Conservation (phyloP, 1,140 invertebrate genomes). For the Drosophila pandora region DNA sequence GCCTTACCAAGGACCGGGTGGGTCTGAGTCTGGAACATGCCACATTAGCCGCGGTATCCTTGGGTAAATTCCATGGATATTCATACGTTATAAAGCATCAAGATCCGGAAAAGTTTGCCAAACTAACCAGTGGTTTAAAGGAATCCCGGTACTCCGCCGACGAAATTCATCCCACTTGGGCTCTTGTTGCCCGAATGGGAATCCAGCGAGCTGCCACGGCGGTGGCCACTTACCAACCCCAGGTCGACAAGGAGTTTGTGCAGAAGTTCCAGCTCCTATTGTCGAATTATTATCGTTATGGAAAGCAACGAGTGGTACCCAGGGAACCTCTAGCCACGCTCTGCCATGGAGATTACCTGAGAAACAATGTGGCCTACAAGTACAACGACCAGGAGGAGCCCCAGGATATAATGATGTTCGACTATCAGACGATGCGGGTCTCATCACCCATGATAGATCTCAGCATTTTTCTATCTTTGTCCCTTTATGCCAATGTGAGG, state of each 20-base stretch:
- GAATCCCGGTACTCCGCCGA: slow-evolving; percentile 58
- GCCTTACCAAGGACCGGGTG: slow-evolving; percentile 52
- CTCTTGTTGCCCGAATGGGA: slow-evolving; percentile 8
- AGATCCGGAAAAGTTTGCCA: slow-evolving; percentile 45
- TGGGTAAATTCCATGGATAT: slow-evolving; percentile 73
- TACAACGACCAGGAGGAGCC: slow-evolving; percentile 55
- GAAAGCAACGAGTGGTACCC: slow-evolving; percentile 54
- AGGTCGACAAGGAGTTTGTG: slow-evolving; percentile 61
- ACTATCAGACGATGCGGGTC: slow-evolving; percentile 75
- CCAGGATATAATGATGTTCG: slow-evolving; percentile 78
- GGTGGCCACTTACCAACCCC: slow-evolving; percentile 42
- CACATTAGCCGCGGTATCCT: slow-evolving; percentile 51
- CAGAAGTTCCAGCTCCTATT: slow-evolving; percentile 32
- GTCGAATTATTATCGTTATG: slow-evolving; percentile 37
- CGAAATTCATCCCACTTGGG: slow-evolving; percentile 32
- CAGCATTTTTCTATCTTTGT: slow-evolving; percentile 58
- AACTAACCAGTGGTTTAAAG: slow-evolving; percentile 38
- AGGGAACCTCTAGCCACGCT: slow-evolving; percentile 68
- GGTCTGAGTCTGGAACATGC: slow-evolving; percentile 58
- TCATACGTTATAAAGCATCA: slow-evolving; percentile 65
- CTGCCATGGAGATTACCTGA: slow-evolving; percentile 77
- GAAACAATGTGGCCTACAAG: slow-evolving; percentile 79
- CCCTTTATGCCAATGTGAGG: slow-evolving; percentile 60
- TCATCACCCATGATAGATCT: slow-evolving; percentile 81
- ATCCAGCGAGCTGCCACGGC: slow-evolving; percentile 26